These are phyloP conservation scores for Geodia barretti DNA, from an alignment of 37 sponge, comb jelly and placozoan species.

Conservation along the genomic window DNA sequence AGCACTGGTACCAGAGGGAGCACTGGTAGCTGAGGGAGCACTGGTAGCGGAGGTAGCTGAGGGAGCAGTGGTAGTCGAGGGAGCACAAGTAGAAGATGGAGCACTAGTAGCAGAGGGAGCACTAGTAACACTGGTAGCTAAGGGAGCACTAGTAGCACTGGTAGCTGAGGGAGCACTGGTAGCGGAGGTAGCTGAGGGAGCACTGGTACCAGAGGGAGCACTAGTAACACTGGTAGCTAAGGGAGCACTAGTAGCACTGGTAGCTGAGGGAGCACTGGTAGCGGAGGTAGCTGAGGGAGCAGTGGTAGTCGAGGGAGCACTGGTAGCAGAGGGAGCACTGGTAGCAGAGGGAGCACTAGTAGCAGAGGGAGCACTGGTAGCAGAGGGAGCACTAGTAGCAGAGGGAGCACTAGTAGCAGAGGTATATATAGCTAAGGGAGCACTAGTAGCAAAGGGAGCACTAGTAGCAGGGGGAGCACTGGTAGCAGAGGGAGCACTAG, in stretches of 20 bases:
- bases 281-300: not conserved
- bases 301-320: not conserved
- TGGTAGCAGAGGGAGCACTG: not conserved
- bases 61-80: not conserved
- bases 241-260: not conserved
- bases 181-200: not conserved
- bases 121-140: too few species aligned
- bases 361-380: not conserved
- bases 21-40: not conserved
- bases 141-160: not conserved
- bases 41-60: not conserved
- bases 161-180: not conserved
- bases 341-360: not conserved
- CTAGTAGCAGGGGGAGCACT: not conserved
- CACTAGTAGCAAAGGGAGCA: not conserved
- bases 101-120: not conserved
- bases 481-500: not conserved
- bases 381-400: not conserved
- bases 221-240: not conserved
- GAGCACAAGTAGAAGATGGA: not conserved
- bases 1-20: not conserved
- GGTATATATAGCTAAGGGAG: too few species aligned
- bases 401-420: not conserved
- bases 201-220: not conserved
- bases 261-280: not conserved